Evolutionary conservation across 2,797 vertebrate species (phyloP), one percentile per base, ranked within the genome.

Genomic region (Lutjanus argentimaculatus): DNA sequence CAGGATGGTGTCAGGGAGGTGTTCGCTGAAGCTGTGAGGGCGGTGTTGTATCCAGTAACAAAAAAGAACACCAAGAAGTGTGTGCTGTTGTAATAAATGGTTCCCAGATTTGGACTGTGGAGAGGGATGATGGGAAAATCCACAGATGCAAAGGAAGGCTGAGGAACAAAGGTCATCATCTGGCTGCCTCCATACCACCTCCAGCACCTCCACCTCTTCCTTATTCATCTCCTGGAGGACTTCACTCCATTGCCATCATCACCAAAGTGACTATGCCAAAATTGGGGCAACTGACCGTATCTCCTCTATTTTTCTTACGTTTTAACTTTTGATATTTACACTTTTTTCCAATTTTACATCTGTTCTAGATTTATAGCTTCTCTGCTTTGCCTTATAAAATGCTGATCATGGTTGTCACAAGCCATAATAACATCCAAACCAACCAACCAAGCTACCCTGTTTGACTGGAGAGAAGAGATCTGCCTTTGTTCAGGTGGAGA

Each of bases 1-100:
- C 97, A 99, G 91, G 97, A 98, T 85, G 97, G 97, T 1, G 97
- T 99, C 61, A 93, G 95, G 74, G 97, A 98, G 84, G 97, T 99
- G 88, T 99, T 99, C 75, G 96, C 95, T 0, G 97, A 99, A 91
- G 97, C 97, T 7, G 96, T 98, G 68, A 95, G 96, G 36, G 97
- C 97, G 3, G 97, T 98, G 88, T 96, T 99, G 84, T 97, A 98
- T 83, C 97, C 97, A 59, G 95, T 96, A 85, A 95, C 94, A 61
- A 98, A 98, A 96, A 99, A 98, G 94, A 97, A 96, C 88, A 72
- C 92, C 87, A 97, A 97, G 86, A 99, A 97, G 90, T 99, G 97
- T 70, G 95, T 98, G 85, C 92, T 99, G 1, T 96, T 98, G 94
- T 98, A 98, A 94, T 92, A 59, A 77, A 88, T 46, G 75, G 86